Base-by-base conservation (phyloP, 1,140 invertebrate genomes). In the Paralvinella palmiformis region DNA sequence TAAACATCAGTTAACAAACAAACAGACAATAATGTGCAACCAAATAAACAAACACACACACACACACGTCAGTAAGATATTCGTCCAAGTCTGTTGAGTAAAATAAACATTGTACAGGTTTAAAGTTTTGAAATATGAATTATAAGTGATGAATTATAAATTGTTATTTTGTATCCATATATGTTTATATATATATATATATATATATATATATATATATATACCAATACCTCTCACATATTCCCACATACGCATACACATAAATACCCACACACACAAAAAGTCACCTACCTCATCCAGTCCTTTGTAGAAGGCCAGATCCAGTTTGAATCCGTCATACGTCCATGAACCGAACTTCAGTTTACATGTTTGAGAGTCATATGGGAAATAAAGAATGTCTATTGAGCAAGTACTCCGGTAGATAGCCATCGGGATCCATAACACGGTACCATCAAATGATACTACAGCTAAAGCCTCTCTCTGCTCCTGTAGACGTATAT, bases 351-450 rank as follows among this genome's bases (percentile, higher is more conserved):
- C 88, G n/a, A 90, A 80, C 62, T 82, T 83, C 1, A 90, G 68
- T 4, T 71, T 72, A 71, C 89, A 91, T 0, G 71, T 79, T 71
- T 90, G 88, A 17, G 76, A 77, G 72, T 89, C 88, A 63, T 85
- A 87, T 0, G 88, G 88, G 88, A 67, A 67, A 36, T 69, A 68
- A 13, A 57, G 31, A 52, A 96, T 96, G 75, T 96, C 92, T 62
- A 71, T 71, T 31, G 62, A 58, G 60, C 95, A 98, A 5, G 92
- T 95, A 2, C 92, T 94, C 78, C 97, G 97, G 78, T 96, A 96
- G 75, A 98, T 96, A 4, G 94, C 94, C 32, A 93, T 92, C 50
- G 94, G 94, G 76, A 94, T 93, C 94, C 94, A 96, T 48, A 90
- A 84, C 37, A 96, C 93, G 82, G 91, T 92, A 22, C 94, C 94